phyloP scores from a whole-genome alignment of 1,140 invertebrate species.

The Liolophura sinensis region DNA sequence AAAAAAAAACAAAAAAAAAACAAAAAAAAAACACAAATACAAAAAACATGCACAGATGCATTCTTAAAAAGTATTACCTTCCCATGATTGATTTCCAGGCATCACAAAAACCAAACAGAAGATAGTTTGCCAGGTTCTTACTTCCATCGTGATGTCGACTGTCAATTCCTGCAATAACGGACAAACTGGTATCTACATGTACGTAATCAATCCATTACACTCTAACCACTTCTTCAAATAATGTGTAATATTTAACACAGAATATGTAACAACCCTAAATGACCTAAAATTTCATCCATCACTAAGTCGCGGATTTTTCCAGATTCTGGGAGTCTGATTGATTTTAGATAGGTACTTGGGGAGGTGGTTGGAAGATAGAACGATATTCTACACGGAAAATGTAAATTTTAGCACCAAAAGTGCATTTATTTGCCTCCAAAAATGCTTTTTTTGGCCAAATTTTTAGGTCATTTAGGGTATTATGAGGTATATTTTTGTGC shows the following conservation, averaged over 20 bases:
- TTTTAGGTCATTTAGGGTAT: too few relatives aligned
- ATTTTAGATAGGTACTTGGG: too few relatives aligned
- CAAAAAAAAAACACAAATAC: too few relatives aligned
- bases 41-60: background rate
- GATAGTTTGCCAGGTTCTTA: conserved; percentile 45
- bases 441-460: too few relatives aligned
- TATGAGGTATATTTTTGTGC: too few relatives aligned
- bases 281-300: background rate
- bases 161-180: conserved; percentile 46
- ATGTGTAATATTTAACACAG: background rate
- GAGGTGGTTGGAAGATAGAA: too few relatives aligned
- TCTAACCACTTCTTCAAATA: background rate
- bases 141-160: conserved; percentile 52
- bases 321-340: too few relatives aligned
- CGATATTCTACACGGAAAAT: too few relatives aligned
- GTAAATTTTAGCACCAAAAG: too few relatives aligned
- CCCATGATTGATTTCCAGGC: conserved; percentile 44
- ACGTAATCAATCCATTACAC: background rate
- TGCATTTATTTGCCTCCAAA: too few relatives aligned
- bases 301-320: too few relatives aligned
- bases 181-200: background rate
- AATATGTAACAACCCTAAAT: background rate
- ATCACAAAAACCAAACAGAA: conserved; percentile 55
- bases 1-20: too few relatives aligned
- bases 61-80: conserved; percentile 26